phyloP scores from a whole-genome alignment of 2,888 invertebrate genomes.

The Antheraea assamensis region DNA sequence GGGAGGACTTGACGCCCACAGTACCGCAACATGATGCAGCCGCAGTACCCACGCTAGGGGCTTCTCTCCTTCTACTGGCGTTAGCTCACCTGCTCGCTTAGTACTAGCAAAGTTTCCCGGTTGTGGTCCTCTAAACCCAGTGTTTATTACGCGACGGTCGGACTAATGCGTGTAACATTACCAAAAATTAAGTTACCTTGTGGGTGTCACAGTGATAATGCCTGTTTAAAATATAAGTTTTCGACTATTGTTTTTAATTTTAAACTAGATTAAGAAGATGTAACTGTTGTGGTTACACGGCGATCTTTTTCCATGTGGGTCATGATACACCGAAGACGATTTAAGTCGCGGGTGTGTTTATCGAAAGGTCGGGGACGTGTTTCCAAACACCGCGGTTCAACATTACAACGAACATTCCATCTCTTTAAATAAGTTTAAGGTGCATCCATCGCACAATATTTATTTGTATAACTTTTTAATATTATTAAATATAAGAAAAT shows the following conservation, averaged over 20 bases:
- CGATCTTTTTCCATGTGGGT: conserved; percentile 54
- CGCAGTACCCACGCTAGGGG: conserved; percentile 50
- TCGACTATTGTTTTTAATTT: conserved; percentile 36
- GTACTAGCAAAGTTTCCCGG: conserved; percentile 39
- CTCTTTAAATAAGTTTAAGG: conserved; percentile 47
- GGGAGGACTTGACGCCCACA: conserved; percentile 54
- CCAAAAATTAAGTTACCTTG: conserved; percentile 81
- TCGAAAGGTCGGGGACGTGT: conserved; percentile 72
- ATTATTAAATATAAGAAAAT: conserved; percentile 23
- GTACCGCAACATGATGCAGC: conserved; percentile 49
- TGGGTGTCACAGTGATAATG: conserved; percentile 73
- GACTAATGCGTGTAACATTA: conserved; percentile 70
- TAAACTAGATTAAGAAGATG: conserved; percentile 34
- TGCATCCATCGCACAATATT: conserved; percentile 55
- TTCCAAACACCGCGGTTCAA: conserved; percentile 62
- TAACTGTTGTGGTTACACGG: conserved; percentile 25
- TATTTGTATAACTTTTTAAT: conserved; percentile 47
- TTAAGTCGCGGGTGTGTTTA: conserved; percentile 45
- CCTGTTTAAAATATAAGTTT: conserved; percentile 69
- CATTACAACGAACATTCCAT: conserved; percentile 72
- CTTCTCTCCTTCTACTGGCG: conserved; percentile 57
- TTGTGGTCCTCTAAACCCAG: conserved; percentile 45
- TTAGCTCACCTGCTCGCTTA: conserved; percentile 70
- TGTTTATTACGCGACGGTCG: conserved; percentile 55
- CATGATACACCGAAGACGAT: conserved; percentile 63